These are phyloP conservation scores for Myxocyprinus asiaticus DNA, from an alignment of 2,113 vertebrate species.

Conservation along the genomic window DNA sequence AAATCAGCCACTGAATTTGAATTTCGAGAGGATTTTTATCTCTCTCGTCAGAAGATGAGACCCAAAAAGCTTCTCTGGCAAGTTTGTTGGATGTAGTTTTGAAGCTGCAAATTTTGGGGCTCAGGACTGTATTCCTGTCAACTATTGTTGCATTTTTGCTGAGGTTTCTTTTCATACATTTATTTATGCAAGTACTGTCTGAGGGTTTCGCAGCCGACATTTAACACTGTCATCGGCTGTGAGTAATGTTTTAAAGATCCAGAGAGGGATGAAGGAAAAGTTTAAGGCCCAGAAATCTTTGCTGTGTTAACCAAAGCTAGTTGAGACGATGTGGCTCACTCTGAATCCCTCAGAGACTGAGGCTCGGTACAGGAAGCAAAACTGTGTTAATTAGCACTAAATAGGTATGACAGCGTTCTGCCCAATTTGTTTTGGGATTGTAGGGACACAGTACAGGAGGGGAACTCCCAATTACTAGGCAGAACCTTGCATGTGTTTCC, in stretches of 20 bases:
- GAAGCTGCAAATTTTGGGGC: conserved; percentile 17
- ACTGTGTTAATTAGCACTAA: conserved; percentile 18
- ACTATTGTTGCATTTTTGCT: conserved; percentile 11
- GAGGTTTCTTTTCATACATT: background rate
- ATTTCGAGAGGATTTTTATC: background rate
- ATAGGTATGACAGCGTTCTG: background rate
- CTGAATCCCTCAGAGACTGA: background rate
- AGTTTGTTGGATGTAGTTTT: conserved; percentile 16
- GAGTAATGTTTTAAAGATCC: too few relatives aligned
- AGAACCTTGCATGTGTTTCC: background rate
- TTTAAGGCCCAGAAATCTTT: too few relatives aligned
- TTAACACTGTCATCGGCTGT: background rate
- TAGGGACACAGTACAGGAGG: background rate
- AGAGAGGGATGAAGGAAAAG: too few relatives aligned
- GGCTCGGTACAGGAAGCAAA: background rate
- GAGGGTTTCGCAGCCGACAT: background rate
- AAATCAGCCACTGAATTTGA: background rate
- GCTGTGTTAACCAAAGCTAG: background rate
- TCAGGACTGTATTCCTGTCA: conserved; percentile 31
- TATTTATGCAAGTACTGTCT: conserved; percentile 3
- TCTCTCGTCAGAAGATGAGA: background rate
- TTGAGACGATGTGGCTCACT: background rate
- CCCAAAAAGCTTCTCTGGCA: background rate
- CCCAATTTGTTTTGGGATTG: conserved; percentile 18
- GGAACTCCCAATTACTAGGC: conserved; percentile 23